These are phyloP conservation scores for Nomia melanderi DNA, from an alignment of 1,140 invertebrate genomes.

Conservation along the genomic window DNA sequence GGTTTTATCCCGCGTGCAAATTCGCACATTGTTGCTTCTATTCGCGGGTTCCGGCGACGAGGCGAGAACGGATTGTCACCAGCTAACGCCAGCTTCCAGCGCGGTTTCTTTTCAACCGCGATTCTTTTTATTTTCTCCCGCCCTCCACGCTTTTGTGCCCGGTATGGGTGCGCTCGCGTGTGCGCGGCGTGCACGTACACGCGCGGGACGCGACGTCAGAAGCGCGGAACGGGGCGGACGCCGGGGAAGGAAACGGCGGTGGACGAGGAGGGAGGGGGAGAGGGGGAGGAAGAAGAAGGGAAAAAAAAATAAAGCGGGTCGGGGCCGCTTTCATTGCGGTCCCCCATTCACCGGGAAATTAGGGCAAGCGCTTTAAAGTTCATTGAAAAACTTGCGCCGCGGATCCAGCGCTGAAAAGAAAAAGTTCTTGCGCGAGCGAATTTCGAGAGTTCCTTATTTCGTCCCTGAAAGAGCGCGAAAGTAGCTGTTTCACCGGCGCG, in stretches of 20 bases:
- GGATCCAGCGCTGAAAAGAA: slow-evolving; percentile 23
- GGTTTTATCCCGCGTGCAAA: slow-evolving; percentile 25
- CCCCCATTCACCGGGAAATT: slow-evolving; percentile 63
- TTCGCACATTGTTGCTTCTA: slow-evolving; percentile 36
- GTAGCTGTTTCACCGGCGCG: slow-evolving; percentile 38
- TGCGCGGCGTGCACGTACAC: background rate
- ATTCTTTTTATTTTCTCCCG: slow-evolving; percentile 37
- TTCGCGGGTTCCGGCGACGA: slow-evolving; percentile 24
- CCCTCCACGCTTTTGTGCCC: background rate
- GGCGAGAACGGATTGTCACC: slow-evolving; percentile 34
- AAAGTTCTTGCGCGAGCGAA: slow-evolving; percentile 58
- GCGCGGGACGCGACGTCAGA: slow-evolving; percentile 11
- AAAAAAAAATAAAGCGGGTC: slow-evolving; percentile 56
- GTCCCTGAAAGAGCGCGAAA: slow-evolving; percentile 56
- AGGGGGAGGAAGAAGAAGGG: background rate
- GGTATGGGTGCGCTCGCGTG: background rate
- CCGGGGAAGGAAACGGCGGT: background rate
- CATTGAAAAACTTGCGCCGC: slow-evolving; percentile 57
- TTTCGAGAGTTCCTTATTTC: slow-evolving; percentile 59
- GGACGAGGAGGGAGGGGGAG: background rate
- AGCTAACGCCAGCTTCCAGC: slow-evolving; percentile 17
- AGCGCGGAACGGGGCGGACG: background rate
- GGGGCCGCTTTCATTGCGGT: slow-evolving; percentile 58
- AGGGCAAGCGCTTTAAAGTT: slow-evolving; percentile 62
- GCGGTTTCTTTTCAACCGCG: slow-evolving; percentile 40